Percentiles rank a stretch among this genome's conserved stretches.
These are phyloP conservation scores for Nebria brevicollis DNA, from an alignment of 2,888 invertebrate species.

Conservation along the genomic window DNA sequence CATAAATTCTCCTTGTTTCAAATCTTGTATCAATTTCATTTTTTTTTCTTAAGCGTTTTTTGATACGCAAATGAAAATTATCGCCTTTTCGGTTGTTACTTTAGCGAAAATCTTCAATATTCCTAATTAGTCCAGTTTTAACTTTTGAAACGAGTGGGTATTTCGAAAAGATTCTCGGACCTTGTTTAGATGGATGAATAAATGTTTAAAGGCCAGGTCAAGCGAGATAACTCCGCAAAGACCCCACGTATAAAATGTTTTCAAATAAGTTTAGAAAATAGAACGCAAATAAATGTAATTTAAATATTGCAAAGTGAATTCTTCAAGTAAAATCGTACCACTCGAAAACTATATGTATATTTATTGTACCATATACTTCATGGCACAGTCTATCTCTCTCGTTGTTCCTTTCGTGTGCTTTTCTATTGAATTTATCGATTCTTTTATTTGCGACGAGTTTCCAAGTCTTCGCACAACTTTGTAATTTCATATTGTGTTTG, in stretches of 20 bases:
- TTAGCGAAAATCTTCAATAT: too few relatives aligned
- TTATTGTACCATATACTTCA: neutral
- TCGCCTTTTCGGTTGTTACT: too few relatives aligned
- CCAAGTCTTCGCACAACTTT: neutral
- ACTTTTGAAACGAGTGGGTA: too few relatives aligned
- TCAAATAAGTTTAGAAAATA: neutral
- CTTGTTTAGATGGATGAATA: neutral
- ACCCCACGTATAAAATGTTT: neutral
- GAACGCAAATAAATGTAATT: neutral
- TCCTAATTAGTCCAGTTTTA: too few relatives aligned
- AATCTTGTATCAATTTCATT: too few relatives aligned
- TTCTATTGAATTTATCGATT: neutral
- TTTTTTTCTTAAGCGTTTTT: too few relatives aligned
- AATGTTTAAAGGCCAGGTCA: neutral
- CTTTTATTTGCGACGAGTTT: neutral
- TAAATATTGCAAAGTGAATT: slow-evolving; percentile 1
- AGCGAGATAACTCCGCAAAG: neutral
- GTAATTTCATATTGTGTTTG: neutral
- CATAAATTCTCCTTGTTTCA: too few relatives aligned
- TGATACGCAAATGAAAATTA: too few relatives aligned
- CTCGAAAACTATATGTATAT: neutral
- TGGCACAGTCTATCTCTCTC: neutral
- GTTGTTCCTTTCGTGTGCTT: neutral
- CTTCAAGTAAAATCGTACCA: neutral
- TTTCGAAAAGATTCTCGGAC: neutral